A percentile compares a stretch with the other conserved stretches of the same genome.
phyloP scores from a whole-genome alignment of 2,113 vertebrate genomes.

The Psettodes erumei region DNA sequence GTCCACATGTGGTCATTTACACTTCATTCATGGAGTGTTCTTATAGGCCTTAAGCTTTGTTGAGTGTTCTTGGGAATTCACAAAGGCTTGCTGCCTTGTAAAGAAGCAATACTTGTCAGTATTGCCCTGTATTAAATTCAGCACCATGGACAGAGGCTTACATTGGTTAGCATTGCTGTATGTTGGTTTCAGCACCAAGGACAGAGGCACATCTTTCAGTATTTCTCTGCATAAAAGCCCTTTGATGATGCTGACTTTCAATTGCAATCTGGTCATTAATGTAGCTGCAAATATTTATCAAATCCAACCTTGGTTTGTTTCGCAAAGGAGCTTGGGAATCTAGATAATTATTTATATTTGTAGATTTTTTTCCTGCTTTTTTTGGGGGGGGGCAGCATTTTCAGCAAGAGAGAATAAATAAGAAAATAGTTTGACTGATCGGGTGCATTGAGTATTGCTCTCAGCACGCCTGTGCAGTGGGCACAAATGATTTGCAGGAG shows the following conservation, averaged over 20 bases:
- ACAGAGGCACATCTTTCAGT: constrained; percentile 18
- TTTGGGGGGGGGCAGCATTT: not conserved
- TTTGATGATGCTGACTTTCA: constrained; percentile 20
- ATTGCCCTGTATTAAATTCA: constrained; percentile 41
- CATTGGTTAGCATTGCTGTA: not conserved
- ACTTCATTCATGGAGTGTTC: constrained; percentile 12
- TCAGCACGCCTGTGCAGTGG: constrained; percentile 19
- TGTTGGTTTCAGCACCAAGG: constrained; percentile 40
- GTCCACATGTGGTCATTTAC: constrained; percentile 33
- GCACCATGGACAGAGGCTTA: constrained; percentile 42
- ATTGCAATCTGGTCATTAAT: not conserved
- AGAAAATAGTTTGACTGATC: constrained; percentile 15
- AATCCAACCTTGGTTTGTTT: constrained; percentile 30
- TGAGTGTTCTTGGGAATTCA: constrained; percentile 14
- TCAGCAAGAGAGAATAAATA: constrained; percentile 27
- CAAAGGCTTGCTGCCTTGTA: constrained; percentile 3
- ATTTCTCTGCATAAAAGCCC: not conserved
- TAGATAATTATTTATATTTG: constrained; percentile 19
- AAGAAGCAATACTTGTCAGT: constrained; percentile 20
- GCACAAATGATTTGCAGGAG: constrained; percentile 36
- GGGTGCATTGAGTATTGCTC: constrained; percentile 30
- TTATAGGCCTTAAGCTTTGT: constrained; percentile 12
- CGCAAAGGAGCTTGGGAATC: constrained; percentile 20
- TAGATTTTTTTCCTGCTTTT: no score
- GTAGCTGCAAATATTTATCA: constrained; percentile 21